These are phyloP conservation scores for Mus pahari DNA, from an alignment of 2,113 vertebrate species.

Conservation along the genomic window DNA sequence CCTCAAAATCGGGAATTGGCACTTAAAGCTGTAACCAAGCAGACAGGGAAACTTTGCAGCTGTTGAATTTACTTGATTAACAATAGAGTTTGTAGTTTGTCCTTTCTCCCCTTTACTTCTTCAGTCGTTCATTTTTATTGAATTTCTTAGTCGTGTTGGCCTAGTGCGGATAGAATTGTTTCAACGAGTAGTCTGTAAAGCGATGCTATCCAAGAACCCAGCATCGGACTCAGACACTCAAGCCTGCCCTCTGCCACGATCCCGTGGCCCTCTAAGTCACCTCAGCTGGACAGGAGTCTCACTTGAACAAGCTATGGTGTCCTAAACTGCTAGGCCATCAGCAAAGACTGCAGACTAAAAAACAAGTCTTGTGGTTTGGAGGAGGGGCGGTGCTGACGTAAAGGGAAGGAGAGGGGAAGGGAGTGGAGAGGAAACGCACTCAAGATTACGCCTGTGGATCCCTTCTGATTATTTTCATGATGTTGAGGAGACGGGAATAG, in stretches of 20 bases:
- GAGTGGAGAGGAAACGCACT: conserved; percentile 10
- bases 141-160: not conserved
- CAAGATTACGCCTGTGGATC: conserved; percentile 17
- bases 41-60: not conserved
- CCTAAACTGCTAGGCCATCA: not conserved
- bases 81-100: not conserved
- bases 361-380: not conserved
- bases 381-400: not conserved
- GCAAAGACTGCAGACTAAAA: not conserved
- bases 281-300: not conserved
- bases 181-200: not conserved
- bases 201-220: not conserved
- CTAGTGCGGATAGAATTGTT: not conserved
- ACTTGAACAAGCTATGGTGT: not conserved
- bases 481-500: conserved; percentile 53
- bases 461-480: conserved; percentile 19
- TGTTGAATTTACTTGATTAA: conserved; percentile 30
- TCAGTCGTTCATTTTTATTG: conserved; percentile 19
- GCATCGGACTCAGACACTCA: not conserved
- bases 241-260: not conserved
- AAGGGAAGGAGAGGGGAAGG: not conserved
- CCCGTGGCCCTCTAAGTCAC: not conserved
- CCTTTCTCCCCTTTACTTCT: not conserved
- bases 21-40: not conserved
- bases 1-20: not conserved